Base-by-base conservation (phyloP, 2,888 invertebrate species). In the Odontomyia ornata region DNA sequence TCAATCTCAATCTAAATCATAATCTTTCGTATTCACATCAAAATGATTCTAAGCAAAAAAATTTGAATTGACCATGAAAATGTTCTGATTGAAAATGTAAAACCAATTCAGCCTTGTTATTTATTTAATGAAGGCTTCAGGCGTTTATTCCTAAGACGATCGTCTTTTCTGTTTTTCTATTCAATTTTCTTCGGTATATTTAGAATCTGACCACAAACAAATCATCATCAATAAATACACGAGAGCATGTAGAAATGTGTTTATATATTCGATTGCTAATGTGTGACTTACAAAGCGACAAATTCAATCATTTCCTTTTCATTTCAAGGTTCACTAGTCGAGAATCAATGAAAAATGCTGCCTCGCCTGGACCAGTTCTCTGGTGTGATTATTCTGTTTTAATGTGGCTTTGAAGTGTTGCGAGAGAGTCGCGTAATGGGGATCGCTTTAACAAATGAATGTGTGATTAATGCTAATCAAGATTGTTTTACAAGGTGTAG, bases 251-350 rank as follows among this genome's bases (percentile, higher is more conserved):
- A 36, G 9, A 23, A 23, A 60, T 60, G 25, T 3, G 25, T 60
- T 60, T 18, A 23, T 62, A 11, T 62, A 27, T 27, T 11, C 28
- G 13, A 36, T 18, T 13, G 13, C 3, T n/a, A 9, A 52, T 52
- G 52, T 52, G 52, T 52, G 52, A 18, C 18, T n/a, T n/a, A 52
- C 52, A 18, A 11, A 62, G 28, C 9, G 62, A 28, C 62, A 62
- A 60, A 62, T 25, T 62, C 27, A 27, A 27, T 25, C 62, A 62
- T 27, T 62, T 62, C 62, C 62, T 62, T 62, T 62, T 62, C 62
- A 62, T 62, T 62, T 62, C 62, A 62, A 62, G 62, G 62, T 27
- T 25, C 5, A 27, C 27, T 13, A 62, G 15, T 25, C 27, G 25
- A 62, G 23, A 62, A 28, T 15, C 57, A 62, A 28, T 62, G 62